Percentiles rank a stretch among this genome's conserved stretches.
phyloP scores from a whole-genome alignment of 1,140 invertebrate genomes.

The Paracyclopina nana region DNA sequence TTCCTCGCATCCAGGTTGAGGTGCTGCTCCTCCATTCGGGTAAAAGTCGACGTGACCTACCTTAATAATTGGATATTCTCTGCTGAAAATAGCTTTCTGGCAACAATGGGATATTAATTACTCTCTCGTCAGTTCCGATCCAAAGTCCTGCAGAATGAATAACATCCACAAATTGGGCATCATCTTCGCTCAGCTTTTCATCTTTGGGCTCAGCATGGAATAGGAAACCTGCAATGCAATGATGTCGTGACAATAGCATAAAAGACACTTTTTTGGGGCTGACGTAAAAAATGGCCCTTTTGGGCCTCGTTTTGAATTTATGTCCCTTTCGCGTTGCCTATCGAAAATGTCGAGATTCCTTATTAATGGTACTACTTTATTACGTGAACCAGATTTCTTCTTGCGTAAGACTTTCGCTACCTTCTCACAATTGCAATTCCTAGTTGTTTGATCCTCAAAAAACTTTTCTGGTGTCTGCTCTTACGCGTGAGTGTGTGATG shows the following conservation, averaged over 20 bases:
- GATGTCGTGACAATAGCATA: not conserved
- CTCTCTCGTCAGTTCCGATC: constrained; percentile 34
- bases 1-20: not conserved
- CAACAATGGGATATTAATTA: no score
- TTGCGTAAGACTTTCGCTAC: not conserved
- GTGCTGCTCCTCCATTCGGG: constrained; percentile 49
- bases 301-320: no score
- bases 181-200: constrained; percentile 23
- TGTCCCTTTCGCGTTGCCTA: no score
- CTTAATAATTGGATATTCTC: no score
- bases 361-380: not conserved
- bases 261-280: no score
- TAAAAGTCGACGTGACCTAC: constrained; percentile 73
- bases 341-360: no score
- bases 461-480: not conserved
- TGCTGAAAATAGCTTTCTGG: no score
- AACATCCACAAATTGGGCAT: constrained; percentile 79
- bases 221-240: not conserved
- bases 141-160: constrained; percentile 81
- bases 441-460: not conserved
- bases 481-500: not conserved
- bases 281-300: no score
- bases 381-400: not conserved
- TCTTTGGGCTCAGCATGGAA: not conserved
- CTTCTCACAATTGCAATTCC: not conserved